Percentiles rank a stretch among this genome's conserved stretches.
phyloP scores from a whole-genome alignment of 2,113 vertebrate species.

The Marmota monax region DNA sequence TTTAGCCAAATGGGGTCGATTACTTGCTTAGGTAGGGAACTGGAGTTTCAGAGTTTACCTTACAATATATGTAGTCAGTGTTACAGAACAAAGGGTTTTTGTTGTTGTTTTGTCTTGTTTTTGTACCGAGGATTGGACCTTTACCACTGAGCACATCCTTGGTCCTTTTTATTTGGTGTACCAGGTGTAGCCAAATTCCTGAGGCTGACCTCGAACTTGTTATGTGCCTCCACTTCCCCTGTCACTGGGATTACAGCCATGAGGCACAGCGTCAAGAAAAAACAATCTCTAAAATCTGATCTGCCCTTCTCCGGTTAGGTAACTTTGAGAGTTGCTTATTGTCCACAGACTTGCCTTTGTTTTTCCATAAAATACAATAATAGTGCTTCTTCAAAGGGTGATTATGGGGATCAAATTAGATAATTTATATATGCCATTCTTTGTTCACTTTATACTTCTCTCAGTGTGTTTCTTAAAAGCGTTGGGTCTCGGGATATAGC shows the following conservation, averaged over 20 bases:
- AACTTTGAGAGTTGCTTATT: background rate
- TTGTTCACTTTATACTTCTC: constrained; percentile 1
- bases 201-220: background rate
- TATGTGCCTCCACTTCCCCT: background rate
- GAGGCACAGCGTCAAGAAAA: no score
- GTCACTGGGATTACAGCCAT: background rate
- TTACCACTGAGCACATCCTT: background rate
- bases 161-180: background rate
- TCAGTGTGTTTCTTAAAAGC: background rate
- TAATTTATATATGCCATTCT: background rate
- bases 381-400: background rate
- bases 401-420: background rate
- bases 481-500: no score
- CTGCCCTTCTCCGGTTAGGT: background rate
- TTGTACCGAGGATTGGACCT: no score
- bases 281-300: background rate
- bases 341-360: background rate
- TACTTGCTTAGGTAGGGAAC: background rate
- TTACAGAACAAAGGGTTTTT: background rate
- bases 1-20: background rate
- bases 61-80: background rate
- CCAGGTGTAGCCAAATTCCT: background rate
- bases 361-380: background rate
- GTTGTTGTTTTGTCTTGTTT: background rate
- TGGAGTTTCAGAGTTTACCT: background rate